Conservation (phyloP, 2,797 vertebrate species). For the Pristis pectinata region DNA sequence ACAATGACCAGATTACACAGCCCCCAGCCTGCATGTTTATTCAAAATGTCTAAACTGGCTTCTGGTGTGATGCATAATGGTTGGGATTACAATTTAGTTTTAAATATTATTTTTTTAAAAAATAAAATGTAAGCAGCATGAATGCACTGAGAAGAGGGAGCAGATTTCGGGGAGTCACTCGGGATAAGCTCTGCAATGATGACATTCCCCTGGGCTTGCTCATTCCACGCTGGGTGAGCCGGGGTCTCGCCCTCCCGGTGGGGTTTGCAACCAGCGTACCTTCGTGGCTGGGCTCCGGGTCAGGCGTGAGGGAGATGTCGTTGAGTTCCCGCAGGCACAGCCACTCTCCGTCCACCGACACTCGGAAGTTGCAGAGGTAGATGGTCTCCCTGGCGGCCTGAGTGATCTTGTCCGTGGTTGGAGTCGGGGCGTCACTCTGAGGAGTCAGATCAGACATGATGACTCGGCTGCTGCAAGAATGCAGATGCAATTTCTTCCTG, state of each 20-base stretch:
- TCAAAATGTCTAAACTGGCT: not conserved
- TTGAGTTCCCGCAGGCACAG: slow-evolving; percentile 96
- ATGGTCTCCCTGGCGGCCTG: slow-evolving; percentile 99
- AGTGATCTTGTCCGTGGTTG: slow-evolving; percentile 99
- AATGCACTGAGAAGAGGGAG: not conserved
- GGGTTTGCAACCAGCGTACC: slow-evolving; percentile 58
- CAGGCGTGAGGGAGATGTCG: slow-evolving; percentile 98
- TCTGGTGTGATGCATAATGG: not conserved
- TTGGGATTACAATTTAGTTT: not conserved
- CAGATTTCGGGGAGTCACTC: not conserved
- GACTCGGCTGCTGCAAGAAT: slow-evolving; percentile 72
- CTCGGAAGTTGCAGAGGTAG: slow-evolving; percentile 99
- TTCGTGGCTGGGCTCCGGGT: slow-evolving; percentile 96
- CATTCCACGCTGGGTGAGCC: too few species aligned
- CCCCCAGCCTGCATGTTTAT: not conserved
- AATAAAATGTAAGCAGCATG: not conserved
- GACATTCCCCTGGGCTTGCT: not conserved
- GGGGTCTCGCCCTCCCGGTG: too few species aligned
- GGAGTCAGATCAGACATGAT: slow-evolving; percentile 98
- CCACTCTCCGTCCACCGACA: slow-evolving; percentile 98
- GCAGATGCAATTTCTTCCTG: slow-evolving; percentile 9
- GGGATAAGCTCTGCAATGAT: not conserved
- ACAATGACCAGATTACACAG: not conserved
- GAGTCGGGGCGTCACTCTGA: slow-evolving; percentile 93
- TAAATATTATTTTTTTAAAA: not conserved